These are phyloP conservation scores for Rotaria macrura DNA, from an alignment of 2,888 invertebrate genomes.

Conservation along the genomic window DNA sequence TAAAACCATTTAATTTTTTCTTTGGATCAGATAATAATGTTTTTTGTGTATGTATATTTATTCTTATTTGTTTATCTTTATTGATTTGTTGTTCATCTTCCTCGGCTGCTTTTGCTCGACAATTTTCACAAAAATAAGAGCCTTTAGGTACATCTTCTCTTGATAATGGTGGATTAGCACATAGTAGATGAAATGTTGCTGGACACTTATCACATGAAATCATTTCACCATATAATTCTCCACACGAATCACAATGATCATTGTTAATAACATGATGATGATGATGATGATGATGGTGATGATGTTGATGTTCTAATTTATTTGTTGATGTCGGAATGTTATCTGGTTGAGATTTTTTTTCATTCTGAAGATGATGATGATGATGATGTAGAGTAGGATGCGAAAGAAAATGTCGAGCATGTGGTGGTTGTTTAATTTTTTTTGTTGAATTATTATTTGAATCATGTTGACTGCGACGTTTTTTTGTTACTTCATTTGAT, in stretches of 20 bases:
- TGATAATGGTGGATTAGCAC: conserved; percentile 85
- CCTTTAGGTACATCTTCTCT: conserved; percentile 78
- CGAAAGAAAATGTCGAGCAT: not conserved
- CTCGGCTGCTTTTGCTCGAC: conserved; percentile 47
- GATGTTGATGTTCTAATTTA: not conserved
- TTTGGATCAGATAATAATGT: conserved; percentile 21
- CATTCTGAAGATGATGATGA: not conserved
- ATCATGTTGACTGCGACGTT: not conserved
- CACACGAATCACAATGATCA: conserved; percentile 83
- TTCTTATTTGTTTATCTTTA: not conserved
- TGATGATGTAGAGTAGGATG: not conserved
- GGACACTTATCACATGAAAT: conserved; percentile 91
- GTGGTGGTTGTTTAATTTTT: not conserved
- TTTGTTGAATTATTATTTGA: not conserved
- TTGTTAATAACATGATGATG: conserved; percentile 57
- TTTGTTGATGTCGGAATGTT: not conserved
- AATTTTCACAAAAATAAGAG: conserved; percentile 80
- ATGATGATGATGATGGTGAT: not conserved
- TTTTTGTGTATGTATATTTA: conserved; percentile 32
- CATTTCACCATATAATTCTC: conserved; percentile 75
- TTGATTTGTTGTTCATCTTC: not conserved
- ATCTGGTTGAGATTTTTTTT: not conserved
- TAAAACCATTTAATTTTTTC: conserved; percentile 23
- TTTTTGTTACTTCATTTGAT: not conserved
- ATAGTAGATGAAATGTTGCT: conserved; percentile 83